Base-by-base conservation (phyloP, 2,888 invertebrate genomes). In the Sminthurinus aureus region DNA sequence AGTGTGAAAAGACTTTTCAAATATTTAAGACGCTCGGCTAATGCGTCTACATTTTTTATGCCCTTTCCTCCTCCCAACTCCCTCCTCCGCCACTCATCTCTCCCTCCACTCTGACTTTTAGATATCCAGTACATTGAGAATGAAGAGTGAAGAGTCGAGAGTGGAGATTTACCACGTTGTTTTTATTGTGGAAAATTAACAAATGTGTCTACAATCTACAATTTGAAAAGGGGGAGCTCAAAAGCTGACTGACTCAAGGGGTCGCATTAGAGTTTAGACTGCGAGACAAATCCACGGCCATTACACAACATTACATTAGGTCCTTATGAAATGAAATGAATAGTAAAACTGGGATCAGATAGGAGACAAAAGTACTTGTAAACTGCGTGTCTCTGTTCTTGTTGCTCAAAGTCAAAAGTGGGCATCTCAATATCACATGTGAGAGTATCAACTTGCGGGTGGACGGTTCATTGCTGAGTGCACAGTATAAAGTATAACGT, bases 31-130 rank as follows among this genome's bases (percentile, higher is more conserved):
- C 52, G 52, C 58, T 77, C 6, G 3, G n/a, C 52, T 52, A 77
- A 77, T 77, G 76, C 52, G 76, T 22, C 64, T 66, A 66, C 78
- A 78, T 78, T 78, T 78, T 71, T 79, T 79, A 26, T 67, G 50
- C 26, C 50, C 26, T 78, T 66, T 66, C 26, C 38, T 78, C 38
- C 64, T 75, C 75, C 20, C 18, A 8, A 20, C 50, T 69, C 75
- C 20, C 4, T 50, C 26, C 3, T 50, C 18, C 50, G 11, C 51
- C 50, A 6, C 20, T 6, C 22, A 8, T 9, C 22, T 66, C 66
- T 67, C 26, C 50, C 26, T 79, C 38, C 38, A 38, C 38, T 38
- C 38, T 38, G 38, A 38, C 38, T 38, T 38, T 38, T 38, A 38
- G 38, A 1, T 38, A 1, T 38, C 6, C 6, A 38, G 38, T 38